Percentiles rank a stretch among this genome's conserved stretches.
phyloP scores from a whole-genome alignment of 2,797 vertebrate genomes.

The Neopelma chrysocephalum region DNA sequence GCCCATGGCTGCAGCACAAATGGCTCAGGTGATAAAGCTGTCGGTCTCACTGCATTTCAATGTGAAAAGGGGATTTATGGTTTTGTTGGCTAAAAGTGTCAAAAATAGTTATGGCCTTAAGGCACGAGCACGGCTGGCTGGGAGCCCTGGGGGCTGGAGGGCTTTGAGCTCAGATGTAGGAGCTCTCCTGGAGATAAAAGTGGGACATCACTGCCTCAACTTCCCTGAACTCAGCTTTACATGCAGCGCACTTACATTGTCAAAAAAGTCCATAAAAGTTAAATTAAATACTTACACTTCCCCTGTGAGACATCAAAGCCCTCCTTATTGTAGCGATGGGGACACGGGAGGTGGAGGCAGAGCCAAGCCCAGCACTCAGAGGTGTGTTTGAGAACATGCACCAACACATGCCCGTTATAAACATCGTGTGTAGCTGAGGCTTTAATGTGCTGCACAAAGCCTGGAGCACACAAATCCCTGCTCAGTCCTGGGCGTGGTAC shows the following conservation, averaged over 20 bases:
- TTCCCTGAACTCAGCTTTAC: neutral
- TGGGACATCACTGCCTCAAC: neutral
- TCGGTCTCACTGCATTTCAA: rapidly evolving
- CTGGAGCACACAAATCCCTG: neutral
- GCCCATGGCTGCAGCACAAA: rapidly evolving
- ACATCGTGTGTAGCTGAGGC: neutral
- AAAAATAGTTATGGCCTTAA: neutral
- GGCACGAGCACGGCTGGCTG: neutral
- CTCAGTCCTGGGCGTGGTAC: neutral
- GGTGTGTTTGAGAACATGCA: neutral
- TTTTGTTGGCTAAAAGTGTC: neutral
- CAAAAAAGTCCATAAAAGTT: constrained; percentile 35
- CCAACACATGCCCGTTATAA: neutral
- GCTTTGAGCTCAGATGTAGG: neutral
- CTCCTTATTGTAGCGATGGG: neutral
- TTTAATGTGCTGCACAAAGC: constrained; percentile 11
- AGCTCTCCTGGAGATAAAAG: neutral
- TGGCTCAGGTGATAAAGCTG: rapidly evolving
- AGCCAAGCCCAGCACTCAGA: neutral
- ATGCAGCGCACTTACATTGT: neutral
- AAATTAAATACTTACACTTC: constrained; percentile 47
- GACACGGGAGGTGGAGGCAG: neutral
- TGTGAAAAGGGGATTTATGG: rapidly evolving
- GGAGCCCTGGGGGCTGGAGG: neutral
- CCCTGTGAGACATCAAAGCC: constrained; percentile 26